Evolutionary conservation across 2,113 vertebrate species (phyloP), one percentile per base, ranked within the genome.

Genomic region (Rallus limicola): DNA sequence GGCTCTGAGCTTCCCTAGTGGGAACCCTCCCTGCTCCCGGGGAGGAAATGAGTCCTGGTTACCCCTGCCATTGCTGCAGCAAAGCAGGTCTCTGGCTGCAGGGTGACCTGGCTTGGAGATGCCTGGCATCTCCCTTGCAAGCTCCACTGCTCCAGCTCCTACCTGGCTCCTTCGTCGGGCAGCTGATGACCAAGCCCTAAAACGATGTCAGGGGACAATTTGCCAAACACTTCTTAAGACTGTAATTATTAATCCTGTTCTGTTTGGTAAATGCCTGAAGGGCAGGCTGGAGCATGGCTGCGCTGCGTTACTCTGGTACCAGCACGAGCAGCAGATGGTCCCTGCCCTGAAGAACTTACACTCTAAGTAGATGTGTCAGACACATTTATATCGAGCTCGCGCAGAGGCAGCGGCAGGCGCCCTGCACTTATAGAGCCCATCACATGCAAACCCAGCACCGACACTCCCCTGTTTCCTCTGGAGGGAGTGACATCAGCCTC

Each of bases 141-240:
- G 14, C 34, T 78, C 9, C 14, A 13, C 10, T 13, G 10, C 34
- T n/a, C 28, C 4, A 33, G 34, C 31, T 9, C 56, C 64, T n/a
- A 25, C 2, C 14, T 0, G 2, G 11, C 4, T 40, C 76, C 59
- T 63, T 42, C 0, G 0, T 0, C 4, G 2, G 38, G 86, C 62
- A 59, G 50, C 64, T 40, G 44, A 34, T 44, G 44, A 48, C 31
- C 2, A 9, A 81, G 34, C 13, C 50, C 84, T 58, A 64, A 33
- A 33, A 33, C 0, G 3, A 6, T 0, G 1, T 48, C 83, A n/a
- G 26, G 36, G 40, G 10, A n/a, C 11, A 29, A 6, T 38, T 53
- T 29, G 50, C 90, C 74, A 64, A 64, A 50, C 3, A 3, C 48
- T 38, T 48, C 11, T 59, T 13, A 42, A 42, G 29, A 4, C 58